A percentile compares a stretch with the other conserved stretches of the same genome.
These are phyloP conservation scores for Hirtodrosophila duncani DNA, from an alignment of 2,888 invertebrate genomes.

Conservation along the genomic window DNA sequence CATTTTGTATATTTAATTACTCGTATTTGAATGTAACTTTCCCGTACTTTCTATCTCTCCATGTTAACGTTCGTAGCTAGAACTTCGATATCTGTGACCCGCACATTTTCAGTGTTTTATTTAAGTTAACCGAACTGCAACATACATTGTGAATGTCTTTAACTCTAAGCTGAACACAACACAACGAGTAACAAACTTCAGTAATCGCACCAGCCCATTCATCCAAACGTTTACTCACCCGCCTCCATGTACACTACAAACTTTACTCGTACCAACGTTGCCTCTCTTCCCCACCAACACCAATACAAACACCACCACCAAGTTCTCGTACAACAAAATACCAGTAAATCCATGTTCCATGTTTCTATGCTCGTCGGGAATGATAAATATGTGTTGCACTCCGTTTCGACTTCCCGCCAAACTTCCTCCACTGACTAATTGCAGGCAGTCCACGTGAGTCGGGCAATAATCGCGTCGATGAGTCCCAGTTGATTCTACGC, in stretches of 20 bases:
- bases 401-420: conserved; percentile 40
- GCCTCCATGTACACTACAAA: conserved; percentile 51
- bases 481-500: conserved; percentile 90
- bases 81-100: conserved; percentile 32
- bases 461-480: conserved; percentile 86
- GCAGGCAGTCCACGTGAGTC: conserved; percentile 82
- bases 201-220: conserved; percentile 16
- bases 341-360: conserved; percentile 9
- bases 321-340: conserved; percentile 16
- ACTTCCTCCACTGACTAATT: conserved; percentile 75
- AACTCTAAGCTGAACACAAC: conserved; percentile 26
- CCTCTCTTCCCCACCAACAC: too few relatives aligned
- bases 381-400: conserved; percentile 32
- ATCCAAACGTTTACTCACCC: conserved; percentile 33
- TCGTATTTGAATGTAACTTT: conserved; percentile 7
- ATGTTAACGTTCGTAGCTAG: conserved; percentile 58
- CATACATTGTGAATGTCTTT: conserved; percentile 17
- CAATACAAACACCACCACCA: conserved; percentile 5
- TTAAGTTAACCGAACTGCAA: neutral
- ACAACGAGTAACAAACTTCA: conserved; percentile 8
- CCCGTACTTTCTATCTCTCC: conserved; percentile 33
- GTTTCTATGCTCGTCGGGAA: conserved; percentile 19
- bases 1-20: conserved; percentile 9
- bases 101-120: neutral
- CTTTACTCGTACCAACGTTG: conserved; percentile 38